Conservation (phyloP, 2,113 vertebrate genomes). For the Himantopus leucocephalus region DNA sequence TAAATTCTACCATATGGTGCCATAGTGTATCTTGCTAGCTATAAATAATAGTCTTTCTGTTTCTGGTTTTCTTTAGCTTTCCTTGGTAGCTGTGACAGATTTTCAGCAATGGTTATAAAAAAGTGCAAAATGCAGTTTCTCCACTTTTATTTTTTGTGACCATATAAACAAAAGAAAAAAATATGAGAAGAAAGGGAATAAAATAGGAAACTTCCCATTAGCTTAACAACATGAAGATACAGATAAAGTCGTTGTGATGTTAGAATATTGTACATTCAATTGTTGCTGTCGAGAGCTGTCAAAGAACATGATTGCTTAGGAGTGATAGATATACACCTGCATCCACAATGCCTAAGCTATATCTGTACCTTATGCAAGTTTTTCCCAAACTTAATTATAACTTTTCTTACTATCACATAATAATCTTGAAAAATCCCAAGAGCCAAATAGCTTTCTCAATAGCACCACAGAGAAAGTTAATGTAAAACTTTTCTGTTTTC, state of each 20-base stretch:
- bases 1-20: constrained; percentile 73
- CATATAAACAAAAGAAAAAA: background rate
- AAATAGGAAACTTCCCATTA: constrained; percentile 1
- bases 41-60: constrained; percentile 70
- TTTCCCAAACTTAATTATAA: background rate
- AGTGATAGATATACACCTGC: background rate
- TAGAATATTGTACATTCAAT: background rate
- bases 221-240: background rate
- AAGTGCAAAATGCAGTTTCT: constrained; percentile 35
- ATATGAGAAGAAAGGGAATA: background rate
- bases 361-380: background rate
- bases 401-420: background rate
- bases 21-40: constrained; percentile 59
- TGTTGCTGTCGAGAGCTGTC: background rate
- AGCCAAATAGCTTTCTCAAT: background rate
- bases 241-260: background rate
- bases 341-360: background rate
- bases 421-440: background rate
- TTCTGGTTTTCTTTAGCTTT: constrained; percentile 57
- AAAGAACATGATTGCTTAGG: background rate
- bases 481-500: background rate
- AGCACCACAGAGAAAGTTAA: background rate
- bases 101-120: constrained; percentile 41
- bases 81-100: constrained; percentile 57
- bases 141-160: background rate